Conservation (phyloP, 2,888 invertebrate species). For the Trissonchulus sp. region DNA sequence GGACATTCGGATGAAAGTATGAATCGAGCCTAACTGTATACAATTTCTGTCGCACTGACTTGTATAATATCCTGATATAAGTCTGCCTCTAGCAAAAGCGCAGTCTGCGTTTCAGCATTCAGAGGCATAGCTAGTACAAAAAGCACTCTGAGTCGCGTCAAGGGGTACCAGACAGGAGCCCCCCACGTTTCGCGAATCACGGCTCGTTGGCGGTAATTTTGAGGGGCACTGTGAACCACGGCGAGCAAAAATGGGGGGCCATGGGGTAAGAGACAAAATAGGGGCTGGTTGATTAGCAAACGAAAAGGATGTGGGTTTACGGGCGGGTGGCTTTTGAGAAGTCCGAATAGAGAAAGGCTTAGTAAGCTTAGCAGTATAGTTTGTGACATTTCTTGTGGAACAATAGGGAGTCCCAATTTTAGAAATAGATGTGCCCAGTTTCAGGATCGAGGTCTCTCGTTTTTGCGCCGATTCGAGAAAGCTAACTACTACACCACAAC, state of each 20-base stretch:
- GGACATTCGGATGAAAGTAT: no score
- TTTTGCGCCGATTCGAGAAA: no score
- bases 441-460: no score
- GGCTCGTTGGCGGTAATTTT: not conserved
- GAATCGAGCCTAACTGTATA: no score
- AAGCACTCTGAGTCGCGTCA: not conserved
- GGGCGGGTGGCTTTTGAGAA: no score
- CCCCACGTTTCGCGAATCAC: slow-evolving; percentile 13
- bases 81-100: not conserved
- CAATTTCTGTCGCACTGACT: no score
- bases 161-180: not conserved
- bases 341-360: no score
- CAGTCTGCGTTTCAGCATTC: not conserved
- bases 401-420: no score
- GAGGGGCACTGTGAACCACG: not conserved
- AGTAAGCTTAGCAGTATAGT: no score
- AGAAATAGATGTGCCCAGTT: no score
- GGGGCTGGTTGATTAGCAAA: not conserved
- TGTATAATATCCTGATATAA: not conserved
- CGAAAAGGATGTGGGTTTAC: slow-evolving; percentile 8
- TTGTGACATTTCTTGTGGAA: no score
- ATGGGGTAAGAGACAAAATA: not conserved
- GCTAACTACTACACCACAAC: no score
- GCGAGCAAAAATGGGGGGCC: not conserved
- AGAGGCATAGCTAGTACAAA: not conserved